phyloP scores from a whole-genome alignment of 2,888 invertebrate genomes.

The Dione juno region DNA sequence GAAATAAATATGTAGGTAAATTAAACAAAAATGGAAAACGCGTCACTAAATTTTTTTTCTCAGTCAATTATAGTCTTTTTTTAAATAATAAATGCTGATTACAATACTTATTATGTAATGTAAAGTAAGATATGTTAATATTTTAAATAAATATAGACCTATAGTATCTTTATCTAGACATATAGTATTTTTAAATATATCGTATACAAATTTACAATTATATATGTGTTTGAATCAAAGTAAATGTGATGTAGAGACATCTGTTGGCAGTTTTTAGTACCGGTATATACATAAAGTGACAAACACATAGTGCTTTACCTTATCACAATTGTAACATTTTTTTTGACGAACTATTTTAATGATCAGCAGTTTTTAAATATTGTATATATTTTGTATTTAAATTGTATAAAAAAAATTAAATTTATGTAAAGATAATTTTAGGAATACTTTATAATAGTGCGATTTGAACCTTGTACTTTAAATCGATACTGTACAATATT shows the following conservation, averaged over 20 bases:
- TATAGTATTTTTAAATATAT: neutral
- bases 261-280: neutral
- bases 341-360: no score
- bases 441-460: neutral
- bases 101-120: neutral
- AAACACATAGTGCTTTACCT: neutral
- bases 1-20: no score
- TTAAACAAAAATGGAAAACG: no score
- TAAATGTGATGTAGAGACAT: slow-evolving; percentile 7
- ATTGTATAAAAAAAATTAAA: neutral
- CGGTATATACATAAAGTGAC: neutral
- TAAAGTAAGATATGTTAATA: no score
- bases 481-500: slow-evolving; percentile 2
- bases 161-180: no score
- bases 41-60: no score
- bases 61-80: neutral
- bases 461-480: slow-evolving; percentile 15
- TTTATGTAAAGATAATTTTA: neutral
- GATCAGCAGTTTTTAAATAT: no score
- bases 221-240: neutral
- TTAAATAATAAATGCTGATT: neutral
- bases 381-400: neutral
- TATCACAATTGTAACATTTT: neutral
- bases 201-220: neutral
- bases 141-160: no score